phyloP scores from a whole-genome alignment of 1,140 invertebrate species.

The Saccostrea glomerata region DNA sequence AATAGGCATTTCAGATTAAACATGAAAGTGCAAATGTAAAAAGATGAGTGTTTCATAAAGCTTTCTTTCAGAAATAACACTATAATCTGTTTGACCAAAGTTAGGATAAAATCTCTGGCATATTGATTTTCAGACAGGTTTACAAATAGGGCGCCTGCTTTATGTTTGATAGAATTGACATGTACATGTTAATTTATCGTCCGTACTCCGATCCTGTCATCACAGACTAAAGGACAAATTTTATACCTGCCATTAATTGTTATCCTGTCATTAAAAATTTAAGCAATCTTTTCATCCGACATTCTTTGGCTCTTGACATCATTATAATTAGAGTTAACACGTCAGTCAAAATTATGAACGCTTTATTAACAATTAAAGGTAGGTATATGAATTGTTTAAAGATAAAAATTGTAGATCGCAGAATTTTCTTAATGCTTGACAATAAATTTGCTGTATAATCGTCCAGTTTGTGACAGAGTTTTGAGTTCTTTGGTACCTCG shows the following conservation, averaged over 20 bases:
- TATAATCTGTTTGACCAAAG: too few species aligned
- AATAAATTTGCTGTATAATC: conserved; percentile 33
- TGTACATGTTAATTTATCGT: neutral
- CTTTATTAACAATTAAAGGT: neutral
- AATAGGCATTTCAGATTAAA: too few species aligned
- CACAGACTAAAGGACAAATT: neutral
- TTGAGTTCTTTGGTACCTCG: neutral
- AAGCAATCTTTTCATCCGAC: conserved; percentile 1
- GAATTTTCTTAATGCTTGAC: neutral
- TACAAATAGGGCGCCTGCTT: neutral
- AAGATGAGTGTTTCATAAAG: too few species aligned
- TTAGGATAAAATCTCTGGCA: too few species aligned
- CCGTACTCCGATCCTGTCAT: neutral
- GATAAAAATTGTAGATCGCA: conserved; percentile 1
- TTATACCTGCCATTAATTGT: conserved; percentile 21
- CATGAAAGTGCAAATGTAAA: too few species aligned
- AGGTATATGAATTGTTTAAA: neutral
- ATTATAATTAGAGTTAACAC: conserved; percentile 4
- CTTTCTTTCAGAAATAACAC: too few species aligned
- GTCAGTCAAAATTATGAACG: conserved; percentile 21
- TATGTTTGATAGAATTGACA: conserved; percentile 10
- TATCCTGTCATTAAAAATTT: conserved; percentile 15
- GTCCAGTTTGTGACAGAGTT: neutral
- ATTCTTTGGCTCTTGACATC: conserved; percentile 5
- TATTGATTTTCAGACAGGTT: too few species aligned